Percentiles rank a stretch among this genome's conserved stretches.
These are phyloP conservation scores for Anarhynchus alexandrinus DNA, from an alignment of 2,113 vertebrate genomes.

Conservation along the genomic window DNA sequence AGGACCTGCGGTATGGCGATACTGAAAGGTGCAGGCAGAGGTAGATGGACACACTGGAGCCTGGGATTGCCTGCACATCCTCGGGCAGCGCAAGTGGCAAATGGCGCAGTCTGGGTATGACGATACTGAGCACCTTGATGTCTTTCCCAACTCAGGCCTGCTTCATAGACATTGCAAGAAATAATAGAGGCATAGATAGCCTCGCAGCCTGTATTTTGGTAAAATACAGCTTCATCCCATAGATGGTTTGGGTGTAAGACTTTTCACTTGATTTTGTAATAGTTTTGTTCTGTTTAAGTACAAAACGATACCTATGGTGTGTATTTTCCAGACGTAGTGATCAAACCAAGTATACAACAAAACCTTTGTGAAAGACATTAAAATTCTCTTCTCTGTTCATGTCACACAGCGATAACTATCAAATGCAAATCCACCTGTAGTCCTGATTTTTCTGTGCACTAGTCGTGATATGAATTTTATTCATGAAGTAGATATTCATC, in stretches of 20 bases:
- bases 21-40: neutral
- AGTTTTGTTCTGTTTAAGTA: neutral
- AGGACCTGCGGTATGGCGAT: neutral
- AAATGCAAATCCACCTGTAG: neutral
- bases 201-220: neutral
- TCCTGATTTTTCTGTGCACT: neutral
- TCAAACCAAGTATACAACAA: neutral
- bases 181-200: neutral
- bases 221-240: neutral
- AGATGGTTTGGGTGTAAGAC: neutral
- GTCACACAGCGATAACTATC: neutral
- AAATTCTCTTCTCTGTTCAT: neutral
- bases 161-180: neutral
- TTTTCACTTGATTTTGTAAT: neutral
- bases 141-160: rapidly evolving
- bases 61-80: neutral
- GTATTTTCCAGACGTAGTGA: neutral
- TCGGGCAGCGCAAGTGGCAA: neutral
- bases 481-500: neutral
- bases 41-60: neutral
- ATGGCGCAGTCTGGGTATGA: neutral
- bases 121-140: rapidly evolving
- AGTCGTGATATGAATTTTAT: neutral
- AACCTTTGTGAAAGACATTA: neutral
- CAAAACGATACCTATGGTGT: neutral